phyloP scores from a whole-genome alignment of 64 coral and sea anemone genomes.

The Montipora capricornis region DNA sequence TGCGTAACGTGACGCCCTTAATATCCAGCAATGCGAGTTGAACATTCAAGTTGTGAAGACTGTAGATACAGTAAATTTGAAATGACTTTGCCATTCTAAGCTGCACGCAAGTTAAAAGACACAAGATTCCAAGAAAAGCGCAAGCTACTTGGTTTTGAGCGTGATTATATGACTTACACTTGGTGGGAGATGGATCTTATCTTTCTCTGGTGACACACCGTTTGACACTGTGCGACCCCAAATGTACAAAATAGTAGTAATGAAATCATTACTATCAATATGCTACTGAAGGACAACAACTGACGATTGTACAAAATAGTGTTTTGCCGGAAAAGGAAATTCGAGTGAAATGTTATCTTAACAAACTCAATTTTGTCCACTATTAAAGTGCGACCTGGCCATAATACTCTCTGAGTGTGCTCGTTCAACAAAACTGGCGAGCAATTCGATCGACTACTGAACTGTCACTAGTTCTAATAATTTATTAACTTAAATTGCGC shows the following conservation, averaged over 20 bases:
- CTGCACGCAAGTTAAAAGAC: neutral
- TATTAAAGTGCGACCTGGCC: neutral
- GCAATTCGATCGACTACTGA: no score
- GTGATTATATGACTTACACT: neutral
- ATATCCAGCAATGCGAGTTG: no score
- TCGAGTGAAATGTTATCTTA: neutral
- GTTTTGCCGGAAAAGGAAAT: neutral
- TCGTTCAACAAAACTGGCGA: no score
- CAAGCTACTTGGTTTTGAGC: neutral
- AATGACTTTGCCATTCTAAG: slow-evolving; percentile 1
- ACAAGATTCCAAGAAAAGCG: slow-evolving; percentile 1
- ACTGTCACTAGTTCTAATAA: no score
- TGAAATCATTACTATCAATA: no score
- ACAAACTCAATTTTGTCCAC: neutral
- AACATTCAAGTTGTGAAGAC: neutral
- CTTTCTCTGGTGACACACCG: neutral
- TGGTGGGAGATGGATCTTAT: neutral
- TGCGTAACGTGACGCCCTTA: no score
- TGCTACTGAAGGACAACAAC: no score
- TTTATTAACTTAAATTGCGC: no score
- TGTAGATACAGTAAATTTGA: neutral
- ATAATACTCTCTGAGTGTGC: no score
- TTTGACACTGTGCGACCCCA: neutral
- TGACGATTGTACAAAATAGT: neutral
- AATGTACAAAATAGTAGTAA: neutral